phyloP scores from a whole-genome alignment of 1,140 invertebrate genomes.

The Diachasmimorpha longicaudata region DNA sequence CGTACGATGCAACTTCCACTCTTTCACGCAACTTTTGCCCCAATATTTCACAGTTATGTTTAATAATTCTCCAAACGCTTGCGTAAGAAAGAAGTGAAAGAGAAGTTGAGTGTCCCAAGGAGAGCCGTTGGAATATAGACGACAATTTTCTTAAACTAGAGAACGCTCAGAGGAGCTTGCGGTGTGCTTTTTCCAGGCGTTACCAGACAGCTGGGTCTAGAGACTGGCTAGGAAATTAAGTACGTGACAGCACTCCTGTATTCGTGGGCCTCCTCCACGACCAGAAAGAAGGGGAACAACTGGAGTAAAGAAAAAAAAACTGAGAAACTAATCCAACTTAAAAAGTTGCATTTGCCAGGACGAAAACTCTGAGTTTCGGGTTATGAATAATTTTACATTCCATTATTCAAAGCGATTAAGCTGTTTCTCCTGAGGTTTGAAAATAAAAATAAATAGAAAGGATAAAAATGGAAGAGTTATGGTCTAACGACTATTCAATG shows the following conservation, averaged over 20 bases:
- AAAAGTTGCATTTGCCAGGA: neutral
- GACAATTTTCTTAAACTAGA: neutral
- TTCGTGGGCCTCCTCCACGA: neutral
- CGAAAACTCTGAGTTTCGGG: neutral
- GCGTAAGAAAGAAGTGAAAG: neutral
- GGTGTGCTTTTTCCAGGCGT: neutral
- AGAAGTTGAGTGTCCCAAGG: slow-evolving; percentile 5
- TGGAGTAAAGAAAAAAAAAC: neutral
- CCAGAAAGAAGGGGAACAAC: neutral
- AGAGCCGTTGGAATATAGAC: slow-evolving; percentile 3
- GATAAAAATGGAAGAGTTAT: neutral
- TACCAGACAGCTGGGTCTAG: slow-evolving; percentile 21
- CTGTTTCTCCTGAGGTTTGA: neutral
- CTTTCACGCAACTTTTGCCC: neutral
- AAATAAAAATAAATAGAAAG: neutral
- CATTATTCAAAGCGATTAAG: neutral
- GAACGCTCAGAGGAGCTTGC: neutral
- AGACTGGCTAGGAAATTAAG: slow-evolving; percentile 27
- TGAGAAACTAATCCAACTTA: slow-evolving; percentile 10
- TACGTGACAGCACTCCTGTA: slow-evolving; percentile 24
- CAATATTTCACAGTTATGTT: slow-evolving; percentile 42
- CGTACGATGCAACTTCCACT: slow-evolving; percentile 2
- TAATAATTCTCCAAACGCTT: slow-evolving; percentile 39
- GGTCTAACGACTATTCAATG: neutral
- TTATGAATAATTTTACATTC: slow-evolving; percentile 4